Evolutionary conservation across 2,888 invertebrate species (phyloP).

Genomic region (Podotricha telesiphe): DNA sequence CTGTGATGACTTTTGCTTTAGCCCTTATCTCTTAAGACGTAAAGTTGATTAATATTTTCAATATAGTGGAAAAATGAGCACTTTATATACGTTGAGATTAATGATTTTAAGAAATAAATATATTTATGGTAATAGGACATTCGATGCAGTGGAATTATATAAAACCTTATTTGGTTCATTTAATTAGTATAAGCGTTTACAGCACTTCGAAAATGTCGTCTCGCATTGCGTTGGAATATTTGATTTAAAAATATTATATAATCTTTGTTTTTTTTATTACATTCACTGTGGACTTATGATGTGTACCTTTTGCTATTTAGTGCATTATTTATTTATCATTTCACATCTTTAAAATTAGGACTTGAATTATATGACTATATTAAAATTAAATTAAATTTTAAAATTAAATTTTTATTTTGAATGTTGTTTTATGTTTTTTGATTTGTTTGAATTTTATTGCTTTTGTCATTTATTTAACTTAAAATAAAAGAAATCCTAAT

Average conservation of each 20-base stretch:
- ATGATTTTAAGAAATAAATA: constrained; percentile 47
- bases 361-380: too few relatives aligned
- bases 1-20: constrained; percentile 11
- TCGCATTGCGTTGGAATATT: not conserved
- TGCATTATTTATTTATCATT: too few relatives aligned
- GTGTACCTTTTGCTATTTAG: too few relatives aligned
- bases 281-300: not conserved
- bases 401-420: too few relatives aligned
- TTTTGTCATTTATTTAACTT: too few relatives aligned
- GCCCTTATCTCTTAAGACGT: constrained; percentile 20
- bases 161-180: constrained; percentile 39
- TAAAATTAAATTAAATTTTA: too few relatives aligned
- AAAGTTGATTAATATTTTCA: constrained; percentile 23
- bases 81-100: constrained; percentile 45
- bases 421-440: too few relatives aligned
- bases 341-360: too few relatives aligned
- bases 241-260: not conserved
- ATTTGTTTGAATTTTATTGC: too few relatives aligned
- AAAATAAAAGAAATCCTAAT: too few relatives aligned
- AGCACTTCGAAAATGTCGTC: constrained; percentile 29
- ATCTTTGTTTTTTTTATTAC: not conserved
- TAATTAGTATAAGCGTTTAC: constrained; percentile 39
- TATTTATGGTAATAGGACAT: constrained; percentile 46
- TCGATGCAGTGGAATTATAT: constrained; percentile 39
- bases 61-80: constrained; percentile 33